Evolutionary conservation across 2,797 vertebrate genomes (phyloP).

Genomic region (Clamator glandarius): DNA sequence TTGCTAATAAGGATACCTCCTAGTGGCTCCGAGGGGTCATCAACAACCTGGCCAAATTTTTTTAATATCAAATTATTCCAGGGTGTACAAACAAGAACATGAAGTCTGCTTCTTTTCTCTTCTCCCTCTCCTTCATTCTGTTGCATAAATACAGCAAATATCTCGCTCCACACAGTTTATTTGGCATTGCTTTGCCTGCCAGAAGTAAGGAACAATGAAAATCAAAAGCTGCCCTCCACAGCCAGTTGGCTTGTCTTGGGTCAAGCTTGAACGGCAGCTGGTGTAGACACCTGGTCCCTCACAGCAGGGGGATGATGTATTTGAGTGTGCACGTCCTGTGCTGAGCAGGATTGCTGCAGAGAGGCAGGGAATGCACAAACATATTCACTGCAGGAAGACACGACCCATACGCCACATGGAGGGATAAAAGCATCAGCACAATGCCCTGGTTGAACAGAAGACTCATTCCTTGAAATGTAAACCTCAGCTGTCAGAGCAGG

Average conservation of each 20-base stretch:
- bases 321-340: background rate
- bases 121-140: background rate
- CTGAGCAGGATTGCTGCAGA: fast-evolving
- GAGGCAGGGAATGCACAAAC: background rate
- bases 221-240: background rate
- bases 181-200: background rate
- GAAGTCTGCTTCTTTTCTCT: background rate
- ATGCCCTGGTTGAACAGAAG: background rate
- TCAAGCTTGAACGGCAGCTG: background rate
- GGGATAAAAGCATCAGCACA: background rate
- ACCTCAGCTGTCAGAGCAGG: background rate
- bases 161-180: fast-evolving
- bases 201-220: background rate
- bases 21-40: background rate
- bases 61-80: background rate
- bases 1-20: background rate
- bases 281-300: background rate
- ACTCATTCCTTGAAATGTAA: background rate
- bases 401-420: fast-evolving
- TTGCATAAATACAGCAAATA: background rate
- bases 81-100: background rate
- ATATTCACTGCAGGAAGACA: fast-evolving
- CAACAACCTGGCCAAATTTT: slow-evolving; percentile 16
- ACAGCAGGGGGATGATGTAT: background rate
- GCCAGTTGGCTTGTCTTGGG: background rate